Base-by-base conservation (phyloP, 2,797 vertebrate genomes). In the Pterois miles region DNA sequence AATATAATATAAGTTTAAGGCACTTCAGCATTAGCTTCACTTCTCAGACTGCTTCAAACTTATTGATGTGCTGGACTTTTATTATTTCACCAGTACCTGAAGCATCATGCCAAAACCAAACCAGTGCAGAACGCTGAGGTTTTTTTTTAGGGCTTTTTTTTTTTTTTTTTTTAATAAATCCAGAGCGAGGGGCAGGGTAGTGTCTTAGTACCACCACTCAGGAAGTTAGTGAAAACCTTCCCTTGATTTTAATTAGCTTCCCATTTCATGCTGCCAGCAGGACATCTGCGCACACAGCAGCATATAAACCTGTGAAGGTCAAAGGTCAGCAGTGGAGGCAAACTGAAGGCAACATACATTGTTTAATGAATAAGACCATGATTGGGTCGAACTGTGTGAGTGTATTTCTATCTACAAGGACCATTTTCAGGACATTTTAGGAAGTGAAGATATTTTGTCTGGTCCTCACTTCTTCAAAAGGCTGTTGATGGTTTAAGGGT, bases 211-310 rank as follows among this genome's bases (percentile, higher is more conserved):
- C 43, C 65, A 20, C 52, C 54, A 63, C 72, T 71, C 79, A 84
- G 78, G 78, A 86, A 84, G 72, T 78, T 18, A 25, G 43, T 70
- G 67, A 71, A 81, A 80, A 80, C 31, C 53, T 23, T 76, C 46
- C 75, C 71, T 65, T 66, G 65, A 80, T 82, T 89, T 87, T 89
- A 89, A 89, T 89, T 83, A 84, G 85, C 74, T 34, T 62, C 74
- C 60, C 65, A 65, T 72, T 86, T 81, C 77, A 80, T 80, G 82
- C 73, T 80, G 77, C 85, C 86, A 81, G 85, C 52, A 0, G 90
- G 88, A 83, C 82, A 3, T 82, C 54, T 74, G 79, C 31, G 78
- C 71, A 68, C 68, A 43, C 80, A 64, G 76, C 81, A 62, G 71
- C 68, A 59, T 16, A 56, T 81, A 74, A 84, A 82, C 56, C 76